Percentiles rank a stretch among this genome's conserved stretches.
These are phyloP conservation scores for Lasioglossum morio DNA, from an alignment of 2,888 invertebrate genomes.

Conservation along the genomic window DNA sequence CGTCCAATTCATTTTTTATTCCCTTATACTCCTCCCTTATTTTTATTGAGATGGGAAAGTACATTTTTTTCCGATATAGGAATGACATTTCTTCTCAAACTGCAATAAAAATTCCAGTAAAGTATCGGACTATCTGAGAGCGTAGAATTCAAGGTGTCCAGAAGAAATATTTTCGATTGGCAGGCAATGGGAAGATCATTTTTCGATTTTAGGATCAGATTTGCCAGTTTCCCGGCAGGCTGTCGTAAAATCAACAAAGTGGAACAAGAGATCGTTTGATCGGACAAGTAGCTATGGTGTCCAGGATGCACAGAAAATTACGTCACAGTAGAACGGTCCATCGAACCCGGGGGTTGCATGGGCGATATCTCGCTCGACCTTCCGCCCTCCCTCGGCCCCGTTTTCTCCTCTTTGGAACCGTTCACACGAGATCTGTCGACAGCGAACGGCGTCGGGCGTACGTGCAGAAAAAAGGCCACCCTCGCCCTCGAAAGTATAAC, in stretches of 20 bases:
- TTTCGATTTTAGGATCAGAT: neutral
- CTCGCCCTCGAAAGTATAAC: conserved; percentile 68
- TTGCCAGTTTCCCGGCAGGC: neutral
- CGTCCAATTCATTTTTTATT: too few relatives aligned
- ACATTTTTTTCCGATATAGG: neutral
- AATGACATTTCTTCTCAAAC: too few relatives aligned
- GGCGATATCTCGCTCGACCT: conserved; percentile 23
- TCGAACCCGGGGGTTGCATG: conserved; percentile 42
- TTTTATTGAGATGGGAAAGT: neutral
- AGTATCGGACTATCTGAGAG: too few relatives aligned
- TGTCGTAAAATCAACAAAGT: conserved; percentile 10
- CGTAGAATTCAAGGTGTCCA: too few relatives aligned
- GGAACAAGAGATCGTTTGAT: conserved; percentile 53
- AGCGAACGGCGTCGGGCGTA: neutral
- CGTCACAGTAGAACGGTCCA: conserved; percentile 66
- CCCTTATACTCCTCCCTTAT: neutral
- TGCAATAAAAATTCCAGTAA: too few relatives aligned
- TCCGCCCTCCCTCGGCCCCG: neutral
- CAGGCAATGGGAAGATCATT: neutral
- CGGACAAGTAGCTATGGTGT: conserved; percentile 52
- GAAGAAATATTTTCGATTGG: neutral
- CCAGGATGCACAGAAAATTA: conserved; percentile 66
- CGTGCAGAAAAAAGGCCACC: conserved; percentile 64
- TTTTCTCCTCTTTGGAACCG: conserved; percentile 3
- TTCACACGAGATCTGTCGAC: conserved; percentile 29